Percentiles rank a stretch among this genome's conserved stretches.
Conservation (phyloP, 1,140 invertebrate species). For the Pinna nobilis region DNA sequence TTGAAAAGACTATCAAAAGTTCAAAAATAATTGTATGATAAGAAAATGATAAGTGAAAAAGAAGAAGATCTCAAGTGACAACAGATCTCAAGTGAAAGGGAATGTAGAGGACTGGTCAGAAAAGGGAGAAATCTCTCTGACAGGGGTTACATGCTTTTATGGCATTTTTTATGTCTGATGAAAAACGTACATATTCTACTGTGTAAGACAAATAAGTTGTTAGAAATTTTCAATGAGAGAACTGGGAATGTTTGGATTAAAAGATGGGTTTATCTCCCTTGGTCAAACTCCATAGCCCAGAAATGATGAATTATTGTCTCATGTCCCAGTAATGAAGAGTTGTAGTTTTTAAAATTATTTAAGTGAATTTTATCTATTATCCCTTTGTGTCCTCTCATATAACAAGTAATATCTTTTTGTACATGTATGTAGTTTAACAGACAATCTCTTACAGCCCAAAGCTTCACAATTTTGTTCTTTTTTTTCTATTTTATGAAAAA, state of each 20-base stretch:
- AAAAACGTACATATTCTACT: too few species aligned
- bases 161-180: neutral
- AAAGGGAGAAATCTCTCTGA: too few species aligned
- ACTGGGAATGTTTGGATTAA: too few species aligned
- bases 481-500: neutral
- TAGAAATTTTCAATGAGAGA: too few species aligned
- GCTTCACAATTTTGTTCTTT: neutral
- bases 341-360: neutral
- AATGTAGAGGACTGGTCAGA: too few species aligned
- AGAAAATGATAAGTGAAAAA: too few species aligned
- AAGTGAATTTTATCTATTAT: neutral
- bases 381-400: neutral
- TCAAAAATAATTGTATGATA: too few species aligned
- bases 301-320: neutral
- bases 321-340: neutral
- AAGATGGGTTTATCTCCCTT: too few species aligned
- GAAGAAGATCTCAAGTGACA: too few species aligned
- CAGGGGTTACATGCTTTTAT: neutral
- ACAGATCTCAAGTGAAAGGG: too few species aligned
- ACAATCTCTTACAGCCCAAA: neutral
- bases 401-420: neutral
- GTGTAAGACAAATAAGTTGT: too few species aligned
- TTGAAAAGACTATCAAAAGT: neutral
- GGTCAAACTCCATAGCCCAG: too few species aligned
- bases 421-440: neutral